These are phyloP conservation scores for Drosophila ficusphila DNA, from an alignment of 1,140 invertebrate genomes.

Conservation along the genomic window DNA sequence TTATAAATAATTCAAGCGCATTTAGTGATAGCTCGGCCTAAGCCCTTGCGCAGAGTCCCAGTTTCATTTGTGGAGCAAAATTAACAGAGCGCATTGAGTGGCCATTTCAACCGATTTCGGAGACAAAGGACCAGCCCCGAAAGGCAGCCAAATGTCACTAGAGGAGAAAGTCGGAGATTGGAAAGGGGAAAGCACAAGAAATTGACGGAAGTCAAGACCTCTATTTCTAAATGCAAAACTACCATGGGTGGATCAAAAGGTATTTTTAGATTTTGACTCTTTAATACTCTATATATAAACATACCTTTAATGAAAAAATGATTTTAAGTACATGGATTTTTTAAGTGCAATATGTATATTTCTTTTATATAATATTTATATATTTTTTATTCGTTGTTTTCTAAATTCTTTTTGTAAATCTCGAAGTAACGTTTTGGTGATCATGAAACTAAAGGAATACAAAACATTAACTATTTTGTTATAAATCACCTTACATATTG, in stretches of 20 bases:
- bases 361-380: neutral
- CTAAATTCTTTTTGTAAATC: too few species aligned
- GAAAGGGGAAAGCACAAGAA: conserved; percentile 22
- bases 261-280: too few species aligned
- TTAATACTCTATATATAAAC: too few species aligned
- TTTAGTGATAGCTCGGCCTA: conserved; percentile 67
- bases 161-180: neutral
- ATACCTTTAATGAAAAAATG: too few species aligned
- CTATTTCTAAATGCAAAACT: conserved; percentile 25
- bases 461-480: neutral
- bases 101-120: conserved; percentile 26
- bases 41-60: conserved; percentile 42
- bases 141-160: conserved; percentile 65
- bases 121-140: conserved; percentile 56
- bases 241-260: neutral
- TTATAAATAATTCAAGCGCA: conserved; percentile 81
- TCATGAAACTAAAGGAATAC: too few species aligned
- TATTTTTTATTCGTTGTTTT: too few species aligned
- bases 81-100: conserved; percentile 81
- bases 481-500: neutral
- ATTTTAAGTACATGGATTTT: too few species aligned
- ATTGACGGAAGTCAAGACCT: conserved; percentile 34
- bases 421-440: too few species aligned
- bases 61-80: conserved; percentile 67
- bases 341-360: too few species aligned